Base-by-base conservation (phyloP, 1,140 invertebrate genomes). In the Drosophila littoralis region DNA sequence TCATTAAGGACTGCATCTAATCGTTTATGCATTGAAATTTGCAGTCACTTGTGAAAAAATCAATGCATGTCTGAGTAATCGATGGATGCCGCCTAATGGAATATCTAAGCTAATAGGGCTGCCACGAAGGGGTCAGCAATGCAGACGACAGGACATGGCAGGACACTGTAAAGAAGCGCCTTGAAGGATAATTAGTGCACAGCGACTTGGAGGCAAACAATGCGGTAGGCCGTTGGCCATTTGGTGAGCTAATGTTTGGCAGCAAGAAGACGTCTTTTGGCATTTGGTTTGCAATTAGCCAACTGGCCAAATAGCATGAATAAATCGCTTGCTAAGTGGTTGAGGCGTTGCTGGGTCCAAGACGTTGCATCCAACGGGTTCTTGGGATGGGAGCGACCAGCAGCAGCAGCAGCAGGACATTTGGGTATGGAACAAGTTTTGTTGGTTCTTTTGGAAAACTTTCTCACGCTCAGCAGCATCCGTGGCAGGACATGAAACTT, bases 31-130 rank as follows among this genome's bases (percentile, higher is more conserved):
- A 89, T 89, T 89, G 84, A 89, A 89, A 89, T 89, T 85, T 78
- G 75, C 84, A 89, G 84, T 89, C 85, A 85, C 54, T 85, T 89
- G 84, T 89, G 51, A 89, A 89, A 89, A 89, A 89, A 89, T 89
- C 84, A 81, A 89, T 89, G 84, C 84, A 89, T 89, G 84, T 89
- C 84, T 89, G 84, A 89, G 84, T 89, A 88, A 90, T 89, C 80
- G 72, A 90, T 90, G 85, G 72, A 90, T 90, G 85, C 55, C 66
- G 77, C 58, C 84, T 89, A 89, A 89, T 89, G 84, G 84, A 89
- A 89, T 89, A 85, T 75, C 81, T 90, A 90, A 89, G 84, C 85
- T 81, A 90, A 90, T 89, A 84, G 69, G 77, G 64, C 54, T 52
- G 58, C n/a, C 50, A 50, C 40, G 42, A 35, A 50, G n/a, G 32